A percentile compares a stretch with the other conserved stretches of the same genome.
Conservation (phyloP, 2,113 vertebrate species). For the Aptenodytes forsteri region DNA sequence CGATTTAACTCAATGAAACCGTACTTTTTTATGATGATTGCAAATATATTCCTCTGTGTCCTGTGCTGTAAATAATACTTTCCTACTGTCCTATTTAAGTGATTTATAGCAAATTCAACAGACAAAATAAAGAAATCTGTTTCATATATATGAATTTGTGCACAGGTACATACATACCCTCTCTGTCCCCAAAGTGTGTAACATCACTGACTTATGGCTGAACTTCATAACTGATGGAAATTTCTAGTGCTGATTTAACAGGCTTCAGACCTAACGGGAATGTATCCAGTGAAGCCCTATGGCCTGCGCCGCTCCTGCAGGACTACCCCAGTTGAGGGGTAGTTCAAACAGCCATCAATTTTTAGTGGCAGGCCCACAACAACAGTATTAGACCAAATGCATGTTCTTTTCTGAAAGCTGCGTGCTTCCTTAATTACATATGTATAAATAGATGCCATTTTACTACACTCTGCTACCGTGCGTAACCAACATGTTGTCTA, state of each 20-base stretch:
- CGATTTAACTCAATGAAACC: not conserved
- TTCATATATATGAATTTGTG: not conserved
- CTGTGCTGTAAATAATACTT: not conserved
- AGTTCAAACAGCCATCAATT: conserved; percentile 21
- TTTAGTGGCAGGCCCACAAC: not conserved
- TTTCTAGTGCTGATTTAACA: not conserved
- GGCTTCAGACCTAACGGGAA: not conserved
- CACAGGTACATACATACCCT: not conserved
- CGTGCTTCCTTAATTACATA: not conserved
- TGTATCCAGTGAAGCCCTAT: not conserved
- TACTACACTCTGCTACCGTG: not conserved
- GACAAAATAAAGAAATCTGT: not conserved
- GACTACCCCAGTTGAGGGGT: not conserved
- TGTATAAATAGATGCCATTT: conserved; percentile 45
- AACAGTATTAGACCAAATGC: not conserved
- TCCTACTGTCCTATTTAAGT: not conserved
- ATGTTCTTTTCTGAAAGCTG: conserved; percentile 2
- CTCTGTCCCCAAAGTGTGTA: not conserved
- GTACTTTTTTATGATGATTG: not conserved
- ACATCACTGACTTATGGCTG: not conserved
- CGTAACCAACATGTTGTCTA: not conserved
- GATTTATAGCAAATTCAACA: not conserved
- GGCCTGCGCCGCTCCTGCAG: not conserved
- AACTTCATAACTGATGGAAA: not conserved
- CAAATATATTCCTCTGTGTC: not conserved